phyloP scores from a whole-genome alignment of 2,888 invertebrate genomes.

The Drosophila mimica region DNA sequence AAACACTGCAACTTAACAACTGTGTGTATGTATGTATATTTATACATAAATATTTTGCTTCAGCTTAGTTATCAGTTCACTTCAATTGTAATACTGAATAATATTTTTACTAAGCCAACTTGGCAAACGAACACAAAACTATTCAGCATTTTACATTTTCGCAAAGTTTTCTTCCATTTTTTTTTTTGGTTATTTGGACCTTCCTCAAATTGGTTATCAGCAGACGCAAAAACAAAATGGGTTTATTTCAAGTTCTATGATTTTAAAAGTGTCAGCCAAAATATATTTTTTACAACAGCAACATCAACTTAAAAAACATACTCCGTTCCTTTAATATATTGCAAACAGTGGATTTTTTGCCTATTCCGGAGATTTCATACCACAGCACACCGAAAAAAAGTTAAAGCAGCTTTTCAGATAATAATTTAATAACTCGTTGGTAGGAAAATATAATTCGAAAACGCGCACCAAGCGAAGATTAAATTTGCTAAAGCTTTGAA shows the following conservation, averaged over 20 bases:
- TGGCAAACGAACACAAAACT: neutral
- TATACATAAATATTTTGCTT: neutral
- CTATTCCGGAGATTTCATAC: neutral
- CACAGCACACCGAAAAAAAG: neutral
- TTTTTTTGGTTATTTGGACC: neutral
- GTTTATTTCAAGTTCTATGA: neutral
- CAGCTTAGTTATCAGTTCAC: neutral
- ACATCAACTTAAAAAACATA: neutral
- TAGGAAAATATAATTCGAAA: too few species aligned
- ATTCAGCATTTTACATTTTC: neutral
- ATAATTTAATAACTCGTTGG: too few species aligned
- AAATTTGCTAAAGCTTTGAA: neutral
- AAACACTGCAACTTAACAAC: constrained; percentile 86
- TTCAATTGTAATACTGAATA: neutral
- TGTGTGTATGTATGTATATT: too few species aligned
- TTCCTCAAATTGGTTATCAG: neutral
- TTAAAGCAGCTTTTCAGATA: too few species aligned
- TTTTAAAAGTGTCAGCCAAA: neutral
- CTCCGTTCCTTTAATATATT: neutral
- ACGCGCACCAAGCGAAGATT: neutral
- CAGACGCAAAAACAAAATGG: neutral
- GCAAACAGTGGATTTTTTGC: neutral
- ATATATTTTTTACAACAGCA: neutral
- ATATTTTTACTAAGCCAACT: neutral
- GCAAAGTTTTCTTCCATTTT: neutral